Evolutionary conservation across 2,888 invertebrate genomes (phyloP).

Genomic region (Panzeria rudis): DNA sequence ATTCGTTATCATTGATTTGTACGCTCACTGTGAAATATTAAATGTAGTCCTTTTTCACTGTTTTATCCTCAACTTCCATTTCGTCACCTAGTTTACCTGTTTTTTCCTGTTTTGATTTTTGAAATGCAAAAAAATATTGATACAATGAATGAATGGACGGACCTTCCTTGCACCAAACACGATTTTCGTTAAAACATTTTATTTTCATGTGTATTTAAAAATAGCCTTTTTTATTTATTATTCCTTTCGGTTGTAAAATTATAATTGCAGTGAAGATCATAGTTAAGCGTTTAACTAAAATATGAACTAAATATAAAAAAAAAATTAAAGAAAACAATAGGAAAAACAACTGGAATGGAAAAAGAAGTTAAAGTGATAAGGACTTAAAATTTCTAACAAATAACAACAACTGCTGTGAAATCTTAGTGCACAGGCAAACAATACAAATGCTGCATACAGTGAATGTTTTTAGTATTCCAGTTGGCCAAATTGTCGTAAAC

Average conservation of each 20-base stretch:
- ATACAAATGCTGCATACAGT: no score
- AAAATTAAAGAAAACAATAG: not conserved
- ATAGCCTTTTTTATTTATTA: no score
- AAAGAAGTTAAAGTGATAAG: not conserved
- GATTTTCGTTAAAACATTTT: not conserved
- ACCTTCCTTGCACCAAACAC: not conserved
- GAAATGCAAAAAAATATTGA: not conserved
- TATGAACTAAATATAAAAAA: not conserved
- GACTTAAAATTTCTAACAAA: not conserved
- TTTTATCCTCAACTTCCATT: not conserved
- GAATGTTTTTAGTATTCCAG: no score
- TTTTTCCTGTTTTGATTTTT: not conserved
- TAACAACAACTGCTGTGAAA: not conserved
- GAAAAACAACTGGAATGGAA: not conserved
- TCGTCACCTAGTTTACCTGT: not conserved
- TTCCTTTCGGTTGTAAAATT: not conserved
- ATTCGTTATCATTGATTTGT: not conserved
- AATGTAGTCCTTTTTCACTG: not conserved
- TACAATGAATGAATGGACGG: not conserved
- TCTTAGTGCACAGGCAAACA: not conserved
- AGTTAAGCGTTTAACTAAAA: not conserved
- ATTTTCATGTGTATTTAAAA: not conserved
- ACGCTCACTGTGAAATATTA: not conserved
- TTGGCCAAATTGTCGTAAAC: no score
- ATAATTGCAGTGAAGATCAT: not conserved